These are phyloP conservation scores for Mus caroli DNA, from an alignment of 2,797 vertebrate genomes.

Conservation along the genomic window DNA sequence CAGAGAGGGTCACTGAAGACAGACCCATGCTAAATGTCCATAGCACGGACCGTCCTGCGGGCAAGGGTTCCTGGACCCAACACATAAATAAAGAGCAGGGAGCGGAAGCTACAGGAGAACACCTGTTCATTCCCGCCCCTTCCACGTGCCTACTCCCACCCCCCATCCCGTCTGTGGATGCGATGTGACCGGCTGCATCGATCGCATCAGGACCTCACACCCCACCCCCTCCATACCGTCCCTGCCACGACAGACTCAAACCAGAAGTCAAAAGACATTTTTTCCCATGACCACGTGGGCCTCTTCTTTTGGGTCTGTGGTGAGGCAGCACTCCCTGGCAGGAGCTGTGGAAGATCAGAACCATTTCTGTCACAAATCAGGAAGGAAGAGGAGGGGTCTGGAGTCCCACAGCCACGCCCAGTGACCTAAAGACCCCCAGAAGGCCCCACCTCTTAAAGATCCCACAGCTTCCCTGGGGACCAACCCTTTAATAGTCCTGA, in stretches of 20 bases:
- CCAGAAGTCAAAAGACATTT: too few relatives aligned
- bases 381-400: not conserved
- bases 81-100: not conserved
- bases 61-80: not conserved
- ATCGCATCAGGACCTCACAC: not conserved
- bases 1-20: too few relatives aligned
- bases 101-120: too few relatives aligned
- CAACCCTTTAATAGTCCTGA: not conserved
- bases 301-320: too few relatives aligned
- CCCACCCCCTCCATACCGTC: too few relatives aligned
- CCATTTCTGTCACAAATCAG: not conserved
- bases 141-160: rapidly evolving
- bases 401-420: not conserved
- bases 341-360: not conserved
- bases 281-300: not conserved
- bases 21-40: not conserved
- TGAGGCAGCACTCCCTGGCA: not conserved
- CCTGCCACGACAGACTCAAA: not conserved
- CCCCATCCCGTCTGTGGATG: not conserved
- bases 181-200: not conserved
- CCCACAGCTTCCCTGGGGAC: not conserved
- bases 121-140: rapidly evolving
- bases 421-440: not conserved
- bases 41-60: not conserved
- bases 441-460: not conserved